A percentile compares a stretch with the other conserved stretches of the same genome.
These are phyloP conservation scores for Brachypodius melanocephalos DNA, from an alignment of 2,113 vertebrate species.

Conservation along the genomic window DNA sequence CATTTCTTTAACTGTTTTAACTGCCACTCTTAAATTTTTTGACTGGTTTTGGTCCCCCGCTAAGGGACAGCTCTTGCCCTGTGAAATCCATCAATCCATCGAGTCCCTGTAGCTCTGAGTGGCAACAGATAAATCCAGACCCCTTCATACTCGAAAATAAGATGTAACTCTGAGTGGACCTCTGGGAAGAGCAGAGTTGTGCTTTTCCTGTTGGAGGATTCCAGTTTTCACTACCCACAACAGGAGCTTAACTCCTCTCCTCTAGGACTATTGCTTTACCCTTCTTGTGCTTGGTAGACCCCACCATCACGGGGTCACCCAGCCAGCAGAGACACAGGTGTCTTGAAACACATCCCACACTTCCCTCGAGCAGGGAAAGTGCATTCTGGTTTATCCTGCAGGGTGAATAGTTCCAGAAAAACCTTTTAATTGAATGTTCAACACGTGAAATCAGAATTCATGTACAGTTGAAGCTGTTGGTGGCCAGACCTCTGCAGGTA, in stretches of 20 bases:
- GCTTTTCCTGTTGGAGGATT: background rate
- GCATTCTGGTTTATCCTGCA: background rate
- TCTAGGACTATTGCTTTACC: background rate
- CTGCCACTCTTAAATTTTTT: background rate
- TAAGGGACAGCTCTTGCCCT: background rate
- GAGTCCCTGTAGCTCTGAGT: background rate
- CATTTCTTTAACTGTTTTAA: background rate
- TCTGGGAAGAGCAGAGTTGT: background rate
- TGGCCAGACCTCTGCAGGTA: background rate
- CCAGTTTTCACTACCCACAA: no score
- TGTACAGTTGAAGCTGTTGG: background rate
- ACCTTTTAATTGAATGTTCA: background rate
- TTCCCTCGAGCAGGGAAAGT: background rate
- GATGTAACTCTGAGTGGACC: background rate
- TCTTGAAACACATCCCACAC: fast-evolving
- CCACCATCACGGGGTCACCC: background rate
- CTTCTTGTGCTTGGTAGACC: background rate
- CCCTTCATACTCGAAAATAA: background rate
- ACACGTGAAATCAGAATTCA: background rate
- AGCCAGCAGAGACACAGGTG: background rate
- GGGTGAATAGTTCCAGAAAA: background rate
- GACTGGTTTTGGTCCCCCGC: background rate
- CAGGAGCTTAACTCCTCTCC: background rate
- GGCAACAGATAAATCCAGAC: background rate
- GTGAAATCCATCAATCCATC: background rate